Conservation (phyloP, 1,140 invertebrate genomes). For the Berghia stephanieae region DNA sequence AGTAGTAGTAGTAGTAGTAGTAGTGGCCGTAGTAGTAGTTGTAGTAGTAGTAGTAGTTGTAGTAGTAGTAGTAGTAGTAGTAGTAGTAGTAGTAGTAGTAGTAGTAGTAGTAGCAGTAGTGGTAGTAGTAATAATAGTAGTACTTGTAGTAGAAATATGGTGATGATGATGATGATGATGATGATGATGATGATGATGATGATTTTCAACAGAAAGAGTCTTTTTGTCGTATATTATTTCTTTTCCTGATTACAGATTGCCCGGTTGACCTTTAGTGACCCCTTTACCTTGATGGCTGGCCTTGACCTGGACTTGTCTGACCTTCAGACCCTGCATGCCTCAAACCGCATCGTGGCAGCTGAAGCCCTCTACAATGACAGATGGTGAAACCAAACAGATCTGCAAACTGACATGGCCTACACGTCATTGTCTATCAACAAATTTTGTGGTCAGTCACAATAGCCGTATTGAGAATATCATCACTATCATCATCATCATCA, state of each 20-base stretch:
- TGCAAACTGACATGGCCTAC: background rate
- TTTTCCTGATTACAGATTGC: background rate
- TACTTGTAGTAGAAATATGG: background rate
- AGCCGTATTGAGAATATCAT: too few relatives aligned
- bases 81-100: too few relatives aligned
- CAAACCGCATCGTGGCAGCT: background rate
- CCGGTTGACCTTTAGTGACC: constrained; percentile 22
- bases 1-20: too few relatives aligned
- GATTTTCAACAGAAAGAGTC: too few relatives aligned
- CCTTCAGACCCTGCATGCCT: background rate
- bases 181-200: constrained; percentile 9
- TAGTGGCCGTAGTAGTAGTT: too few relatives aligned
- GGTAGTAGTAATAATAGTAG: too few relatives aligned
- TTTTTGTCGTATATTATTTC: too few relatives aligned
- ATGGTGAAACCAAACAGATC: constrained; percentile 20
- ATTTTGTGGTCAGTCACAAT: constrained; percentile 23
- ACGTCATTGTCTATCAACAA: background rate
- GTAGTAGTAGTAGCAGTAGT: too few relatives aligned
- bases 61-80: too few relatives aligned
- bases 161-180: constrained; percentile 30
- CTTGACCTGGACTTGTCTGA: constrained; percentile 3
- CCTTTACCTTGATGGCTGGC: background rate
- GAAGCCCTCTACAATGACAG: constrained; percentile 18
- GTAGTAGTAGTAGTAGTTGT: too few relatives aligned
- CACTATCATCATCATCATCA: too few relatives aligned